Evolutionary conservation across 2,888 invertebrate species (phyloP).

Genomic region (Harpagoxenus sublaevis): DNA sequence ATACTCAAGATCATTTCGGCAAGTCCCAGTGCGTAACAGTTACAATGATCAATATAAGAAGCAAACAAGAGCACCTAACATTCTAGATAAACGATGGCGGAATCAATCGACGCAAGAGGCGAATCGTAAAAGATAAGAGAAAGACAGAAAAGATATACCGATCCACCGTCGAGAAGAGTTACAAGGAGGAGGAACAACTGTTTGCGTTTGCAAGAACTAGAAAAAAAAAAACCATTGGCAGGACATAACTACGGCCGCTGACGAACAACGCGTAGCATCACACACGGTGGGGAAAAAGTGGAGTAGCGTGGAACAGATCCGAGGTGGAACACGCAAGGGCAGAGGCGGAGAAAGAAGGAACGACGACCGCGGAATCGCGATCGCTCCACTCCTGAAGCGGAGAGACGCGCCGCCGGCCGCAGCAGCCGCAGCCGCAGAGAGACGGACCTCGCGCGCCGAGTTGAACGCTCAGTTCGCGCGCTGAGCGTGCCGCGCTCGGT

Average conservation of each 20-base stretch:
- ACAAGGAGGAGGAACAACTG: background rate
- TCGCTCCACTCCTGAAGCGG: constrained; percentile 64
- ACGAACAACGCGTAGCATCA: background rate
- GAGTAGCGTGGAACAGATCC: constrained; percentile 34
- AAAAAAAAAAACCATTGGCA: constrained; percentile 32
- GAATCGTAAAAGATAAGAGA: background rate
- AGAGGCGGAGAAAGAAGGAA: constrained; percentile 63
- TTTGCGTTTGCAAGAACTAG: background rate
- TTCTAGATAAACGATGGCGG: background rate
- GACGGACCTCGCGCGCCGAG: constrained; percentile 63
- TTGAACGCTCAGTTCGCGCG: constrained; percentile 78
- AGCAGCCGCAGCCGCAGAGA: constrained; percentile 58
- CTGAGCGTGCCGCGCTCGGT: constrained; percentile 80
- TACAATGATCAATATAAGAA: constrained; percentile 8
- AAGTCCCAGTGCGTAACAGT: constrained; percentile 3
- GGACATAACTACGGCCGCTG: background rate
- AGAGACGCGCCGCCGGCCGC: constrained; percentile 61
- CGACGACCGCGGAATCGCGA: constrained; percentile 42
- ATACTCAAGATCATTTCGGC: constrained; percentile 17
- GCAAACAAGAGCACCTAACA: background rate
- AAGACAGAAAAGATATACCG: background rate
- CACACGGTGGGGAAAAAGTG: constrained; percentile 38
- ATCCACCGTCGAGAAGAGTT: background rate
- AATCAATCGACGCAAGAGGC: background rate
- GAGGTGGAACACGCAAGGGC: constrained; percentile 39